Percentiles rank a stretch among this genome's conserved stretches.
These are phyloP conservation scores for Axinella damicornis DNA, from an alignment of 37 sponge, comb jelly and placozoan species.

Conservation along the genomic window DNA sequence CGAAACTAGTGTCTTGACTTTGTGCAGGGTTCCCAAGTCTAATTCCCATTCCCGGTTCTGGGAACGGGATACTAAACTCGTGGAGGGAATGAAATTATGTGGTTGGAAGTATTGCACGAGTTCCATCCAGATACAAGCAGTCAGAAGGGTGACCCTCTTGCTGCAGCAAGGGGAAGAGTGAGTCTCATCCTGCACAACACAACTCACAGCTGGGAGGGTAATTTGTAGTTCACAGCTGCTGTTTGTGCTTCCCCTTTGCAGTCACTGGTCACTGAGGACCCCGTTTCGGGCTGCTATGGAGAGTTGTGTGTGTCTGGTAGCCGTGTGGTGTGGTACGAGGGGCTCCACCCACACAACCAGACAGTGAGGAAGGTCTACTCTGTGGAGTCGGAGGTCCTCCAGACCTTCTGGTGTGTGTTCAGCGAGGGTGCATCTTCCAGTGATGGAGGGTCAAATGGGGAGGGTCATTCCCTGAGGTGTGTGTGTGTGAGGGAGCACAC, in stretches of 20 bases:
- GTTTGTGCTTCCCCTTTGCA: background rate
- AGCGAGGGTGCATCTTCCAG: background rate
- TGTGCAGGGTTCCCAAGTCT: too few relatives aligned
- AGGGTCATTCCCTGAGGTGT: background rate
- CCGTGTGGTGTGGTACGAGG: slow-evolving; percentile 60
- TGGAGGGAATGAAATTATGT: background rate
- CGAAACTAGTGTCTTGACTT: too few relatives aligned
- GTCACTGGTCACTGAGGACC: slow-evolving; percentile 13
- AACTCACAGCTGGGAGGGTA: too few relatives aligned
- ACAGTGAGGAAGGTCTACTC: slow-evolving; percentile 53
- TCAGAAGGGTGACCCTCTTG: background rate
- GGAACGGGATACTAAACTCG: too few relatives aligned
- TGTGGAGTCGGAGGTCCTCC: slow-evolving; percentile 18
- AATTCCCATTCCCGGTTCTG: too few relatives aligned
- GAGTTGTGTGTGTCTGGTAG: slow-evolving; percentile 50
- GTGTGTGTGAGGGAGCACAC: slow-evolving; percentile 55
- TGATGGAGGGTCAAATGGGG: background rate
- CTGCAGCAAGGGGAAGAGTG: background rate
- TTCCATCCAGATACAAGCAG: background rate
- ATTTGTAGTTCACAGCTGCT: too few relatives aligned
- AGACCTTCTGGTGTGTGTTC: slow-evolving; percentile 74
- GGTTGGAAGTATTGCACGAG: background rate
- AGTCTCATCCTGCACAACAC: too few relatives aligned
- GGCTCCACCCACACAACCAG: slow-evolving; percentile 13
- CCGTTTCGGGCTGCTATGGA: background rate